Evolutionary conservation across 2,797 vertebrate species (phyloP), one percentile per base, ranked within the genome.

Genomic region (Acrossocheilus wenchowensis): DNA sequence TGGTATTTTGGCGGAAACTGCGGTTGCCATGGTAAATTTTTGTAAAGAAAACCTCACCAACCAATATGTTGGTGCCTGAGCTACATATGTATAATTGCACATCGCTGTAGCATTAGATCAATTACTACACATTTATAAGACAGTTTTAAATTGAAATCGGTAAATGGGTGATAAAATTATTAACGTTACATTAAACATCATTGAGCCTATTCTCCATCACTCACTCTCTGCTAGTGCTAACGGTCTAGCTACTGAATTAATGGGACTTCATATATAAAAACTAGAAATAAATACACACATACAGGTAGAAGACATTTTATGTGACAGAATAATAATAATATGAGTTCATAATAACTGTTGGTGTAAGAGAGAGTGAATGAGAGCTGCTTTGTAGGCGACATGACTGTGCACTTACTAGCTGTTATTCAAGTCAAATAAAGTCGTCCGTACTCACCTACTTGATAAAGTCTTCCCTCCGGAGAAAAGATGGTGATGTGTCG

Each of bases 401-500:
- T 94, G 94, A 95, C 93, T 93, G 92, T 92, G 94, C 94, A 95
- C 91, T 94, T 95, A 94, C 54, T 48, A 74, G 71, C 39, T 74
- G 15, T 17, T 11, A 4, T 57, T 57, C 3, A 60, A 82, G 87
- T 77, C 2, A 8, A 23, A 82, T 86, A 52, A 36, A 72, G 23
- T 73, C 39, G 19, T 52, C 0, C 8, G 64, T 93, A 97, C 97
- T 96, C 89, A 98, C 98, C 97, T 90, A 99, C 97, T 99, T 99
- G 97, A 88, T 99, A 99, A 87, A 99, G 97, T 69, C 97, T 96
- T 60, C 97, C 97, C 89, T 98, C 97, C 0, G 97, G 97, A 23
- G 97, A 98, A 91, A 99, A 99, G 92, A 99, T 98, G 78, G 98
- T 99, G 90, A 98, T 99, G 93, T 98, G 97, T 14, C 97, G 97